These are phyloP conservation scores for Heliopora coerulea DNA, from an alignment of 92 coral and sea anemone genomes.

Conservation along the genomic window DNA sequence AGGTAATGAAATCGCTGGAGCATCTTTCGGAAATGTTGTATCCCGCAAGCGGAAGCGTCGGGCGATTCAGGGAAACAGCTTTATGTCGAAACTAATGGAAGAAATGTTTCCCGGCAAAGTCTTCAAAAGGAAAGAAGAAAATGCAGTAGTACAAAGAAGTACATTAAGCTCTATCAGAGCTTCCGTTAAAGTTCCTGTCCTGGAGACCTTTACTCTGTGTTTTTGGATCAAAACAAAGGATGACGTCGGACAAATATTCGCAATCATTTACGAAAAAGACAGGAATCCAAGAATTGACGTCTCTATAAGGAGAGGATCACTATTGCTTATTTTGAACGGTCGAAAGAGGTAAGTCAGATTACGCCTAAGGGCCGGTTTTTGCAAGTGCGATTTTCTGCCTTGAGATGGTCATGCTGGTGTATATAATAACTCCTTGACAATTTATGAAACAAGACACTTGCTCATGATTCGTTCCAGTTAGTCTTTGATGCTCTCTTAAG, in stretches of 20 bases:
- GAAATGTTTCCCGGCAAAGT: constrained; percentile 26
- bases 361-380: too few species aligned
- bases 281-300: constrained; percentile 9
- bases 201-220: constrained; percentile 23
- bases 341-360: constrained; percentile 1
- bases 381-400: too few species aligned
- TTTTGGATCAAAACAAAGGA: constrained; percentile 37
- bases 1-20: constrained; percentile 32
- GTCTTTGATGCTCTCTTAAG: too few species aligned
- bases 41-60: not conserved
- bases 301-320: not conserved
- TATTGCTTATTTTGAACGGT: not conserved
- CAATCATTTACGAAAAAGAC: constrained; percentile 1
- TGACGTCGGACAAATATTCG: constrained; percentile 10
- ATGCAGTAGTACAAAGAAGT: not conserved
- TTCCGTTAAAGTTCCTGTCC: constrained; percentile 2
- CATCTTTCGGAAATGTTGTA: constrained; percentile 19
- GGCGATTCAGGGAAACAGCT: not conserved
- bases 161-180: not conserved
- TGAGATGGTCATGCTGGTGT: too few species aligned
- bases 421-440: too few species aligned
- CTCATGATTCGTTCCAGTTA: too few species aligned
- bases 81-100: not conserved
- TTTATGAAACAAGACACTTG: too few species aligned
- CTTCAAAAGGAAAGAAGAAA: constrained; percentile 1